Evolutionary conservation across 92 coral and sea anemone genomes (phyloP), one percentile per base, ranked within the genome.

Genomic region (Zoanthus sansibaricus): DNA sequence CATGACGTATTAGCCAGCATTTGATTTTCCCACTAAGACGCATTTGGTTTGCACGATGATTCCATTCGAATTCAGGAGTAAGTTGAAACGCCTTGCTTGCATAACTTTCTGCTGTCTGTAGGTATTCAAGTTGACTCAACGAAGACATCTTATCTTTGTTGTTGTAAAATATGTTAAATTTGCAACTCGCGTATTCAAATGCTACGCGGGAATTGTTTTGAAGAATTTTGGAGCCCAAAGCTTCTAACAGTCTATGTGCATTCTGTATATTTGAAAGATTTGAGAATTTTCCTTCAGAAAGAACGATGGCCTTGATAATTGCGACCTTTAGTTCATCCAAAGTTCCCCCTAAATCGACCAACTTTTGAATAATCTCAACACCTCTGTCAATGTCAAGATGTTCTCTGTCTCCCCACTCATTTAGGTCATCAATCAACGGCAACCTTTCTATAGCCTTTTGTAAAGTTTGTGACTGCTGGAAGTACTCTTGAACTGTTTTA

Each of bases 231-330:
- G 62, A 52, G 1, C 96, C 96, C 93, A 91, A 83, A n/a, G 96
- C 96, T 30, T 93, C 89, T 14, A 91, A 83, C 9, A 93, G 82
- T 86, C 87, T 88, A 84, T 91, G 91, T 32, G 94, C 93, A 52
- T 87, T 58, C 84, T 93, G 96, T 33, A 86, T 25, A 9, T 76
- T 75, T 72, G 61, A 18, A 9, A 91, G 86, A 13, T 48, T 86
- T 15, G 25, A 78, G 44, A 17, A 44, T 0, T 47, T 54, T 49
- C 42, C 59, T 10, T 18, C 20, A 70, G 88, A 77, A 49, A 52
- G 61, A 16, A n/a, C 7, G 4, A 62, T 48, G 32, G 90, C 93
- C 37, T 82, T 86, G 17, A 18, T 2, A n/a, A 86, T 80, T 14
- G 72, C 91, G 44, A 66, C 42, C 3, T 33, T n/a, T 16, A 91